Conservation (phyloP, 2,797 vertebrate genomes). For the Emys orbicularis region DNA sequence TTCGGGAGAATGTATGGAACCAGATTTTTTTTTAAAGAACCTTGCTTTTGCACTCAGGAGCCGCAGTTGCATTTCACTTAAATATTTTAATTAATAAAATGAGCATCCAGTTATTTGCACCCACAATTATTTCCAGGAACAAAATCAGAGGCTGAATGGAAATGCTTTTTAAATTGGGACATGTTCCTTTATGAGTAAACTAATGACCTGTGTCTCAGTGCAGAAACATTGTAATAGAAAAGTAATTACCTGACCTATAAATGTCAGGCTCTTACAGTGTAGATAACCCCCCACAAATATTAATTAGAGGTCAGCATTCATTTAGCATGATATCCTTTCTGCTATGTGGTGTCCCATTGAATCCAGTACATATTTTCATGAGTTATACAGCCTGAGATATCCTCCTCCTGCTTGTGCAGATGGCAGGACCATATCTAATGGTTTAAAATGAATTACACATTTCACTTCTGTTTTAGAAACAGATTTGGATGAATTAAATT, state of each 20-base stretch:
- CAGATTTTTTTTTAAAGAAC: not conserved
- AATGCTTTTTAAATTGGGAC: conserved; percentile 12
- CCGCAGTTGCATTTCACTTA: not conserved
- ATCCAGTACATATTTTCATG: not conserved
- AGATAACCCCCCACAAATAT: conserved; percentile 34
- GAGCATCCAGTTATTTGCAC: not conserved
- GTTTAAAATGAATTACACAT: conserved; percentile 16
- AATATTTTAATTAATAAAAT: not conserved
- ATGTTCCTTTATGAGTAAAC: not conserved
- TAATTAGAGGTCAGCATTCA: conserved; percentile 51
- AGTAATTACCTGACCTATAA: conserved; percentile 9
- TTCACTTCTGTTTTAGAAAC: conserved; percentile 62
- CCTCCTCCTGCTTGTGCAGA: conserved; percentile 30
- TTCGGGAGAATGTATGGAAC: accelerated
- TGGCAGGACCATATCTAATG: conserved; percentile 52
- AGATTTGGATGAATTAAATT: conserved; percentile 59
- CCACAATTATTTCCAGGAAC: not conserved
- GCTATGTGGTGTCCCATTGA: not conserved
- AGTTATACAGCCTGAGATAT: not conserved
- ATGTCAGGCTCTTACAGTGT: not conserved
- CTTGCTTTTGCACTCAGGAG: not conserved
- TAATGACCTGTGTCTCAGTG: not conserved
- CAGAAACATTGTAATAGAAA: not conserved
- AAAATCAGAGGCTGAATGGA: not conserved
- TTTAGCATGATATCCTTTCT: conserved; percentile 4